Conservation (phyloP, 2,113 vertebrate genomes). For the Megaceryle maxima region DNA sequence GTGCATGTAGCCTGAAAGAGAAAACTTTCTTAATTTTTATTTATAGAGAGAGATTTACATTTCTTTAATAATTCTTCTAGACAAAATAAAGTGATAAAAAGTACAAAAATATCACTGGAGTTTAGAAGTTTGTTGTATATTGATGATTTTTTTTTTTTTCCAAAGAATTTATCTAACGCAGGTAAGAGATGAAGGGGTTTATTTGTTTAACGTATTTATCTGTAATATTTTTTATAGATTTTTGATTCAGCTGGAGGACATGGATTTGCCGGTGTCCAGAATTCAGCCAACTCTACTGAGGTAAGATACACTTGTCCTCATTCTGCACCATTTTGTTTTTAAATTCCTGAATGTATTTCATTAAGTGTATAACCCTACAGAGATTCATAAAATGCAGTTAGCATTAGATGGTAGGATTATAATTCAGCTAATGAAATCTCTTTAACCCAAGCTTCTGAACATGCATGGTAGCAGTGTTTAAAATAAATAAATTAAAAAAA, state of each 20-base stretch:
- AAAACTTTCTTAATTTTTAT: neutral
- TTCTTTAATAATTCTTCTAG: neutral
- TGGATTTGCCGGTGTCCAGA: constrained; percentile 65
- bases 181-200: neutral
- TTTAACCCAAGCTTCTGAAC: neutral
- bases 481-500: neutral
- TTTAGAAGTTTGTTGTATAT: neutral
- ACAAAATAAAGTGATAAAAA: neutral
- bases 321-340: neutral
- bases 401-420: neutral
- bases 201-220: neutral
- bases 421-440: neutral
- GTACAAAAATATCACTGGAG: neutral
- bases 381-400: neutral
- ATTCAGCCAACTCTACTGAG: constrained; percentile 75
- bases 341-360: neutral
- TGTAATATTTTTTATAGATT: constrained; percentile 72
- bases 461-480: neutral
- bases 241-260: constrained; percentile 83
- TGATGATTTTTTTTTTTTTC: neutral
- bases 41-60: neutral
- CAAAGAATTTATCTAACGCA: neutral
- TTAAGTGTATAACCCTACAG: neutral
- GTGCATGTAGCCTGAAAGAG: neutral
- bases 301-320: constrained; percentile 6